Evolutionary conservation across 2,113 vertebrate genomes (phyloP), one percentile per base, ranked within the genome.

Genomic region (Callorhinus ursinus): DNA sequence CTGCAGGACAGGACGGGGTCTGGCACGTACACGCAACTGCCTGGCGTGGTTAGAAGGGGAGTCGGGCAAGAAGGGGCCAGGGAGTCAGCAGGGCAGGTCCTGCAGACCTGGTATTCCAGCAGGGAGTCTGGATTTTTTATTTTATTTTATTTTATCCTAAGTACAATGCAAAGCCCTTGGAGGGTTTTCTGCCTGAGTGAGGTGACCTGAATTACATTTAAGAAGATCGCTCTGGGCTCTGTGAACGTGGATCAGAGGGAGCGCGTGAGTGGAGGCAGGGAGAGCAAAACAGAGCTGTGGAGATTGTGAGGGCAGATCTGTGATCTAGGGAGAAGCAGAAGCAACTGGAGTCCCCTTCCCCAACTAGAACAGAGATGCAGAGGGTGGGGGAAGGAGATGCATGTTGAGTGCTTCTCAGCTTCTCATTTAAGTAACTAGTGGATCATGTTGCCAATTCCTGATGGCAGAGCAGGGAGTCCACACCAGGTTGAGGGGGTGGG

Each of bases 131-230:
- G 67, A 79, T 36, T 46, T 63, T 24, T 72, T 22, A 22, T 72
- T 72, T 72, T 42, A 42, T 11, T 39, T 22, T 39, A 42, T 49
- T 80, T 94, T 69, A 83, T 84, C 61, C 67, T 81, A 57, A 97
- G 87, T 55, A 82, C 65, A 77, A 65, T 53, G 77, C 88, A 95
- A 90, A 92, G 63, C 89, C 72, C 61, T 86, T 69, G 33, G 72
- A 83, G 71, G 72, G 63, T 57, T 90, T 95, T 57, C 80, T 67
- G 94, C 28, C 69, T 1, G 4, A 95, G 59, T 16, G 26, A 79
- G 55, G 87, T 93, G 93, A 98, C 96, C 92, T 92, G 86, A 94
- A 93, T 95, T 94, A 93, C 95, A 76, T 55, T 87, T 98, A 96
- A 96, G 97, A 84, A 92, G 92, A 80, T 96, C 28, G 71, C 31